Evolutionary conservation across 1,140 invertebrate genomes (phyloP), one percentile per base, ranked within the genome.

Genomic region (Parasteatoda tepidariorum): DNA sequence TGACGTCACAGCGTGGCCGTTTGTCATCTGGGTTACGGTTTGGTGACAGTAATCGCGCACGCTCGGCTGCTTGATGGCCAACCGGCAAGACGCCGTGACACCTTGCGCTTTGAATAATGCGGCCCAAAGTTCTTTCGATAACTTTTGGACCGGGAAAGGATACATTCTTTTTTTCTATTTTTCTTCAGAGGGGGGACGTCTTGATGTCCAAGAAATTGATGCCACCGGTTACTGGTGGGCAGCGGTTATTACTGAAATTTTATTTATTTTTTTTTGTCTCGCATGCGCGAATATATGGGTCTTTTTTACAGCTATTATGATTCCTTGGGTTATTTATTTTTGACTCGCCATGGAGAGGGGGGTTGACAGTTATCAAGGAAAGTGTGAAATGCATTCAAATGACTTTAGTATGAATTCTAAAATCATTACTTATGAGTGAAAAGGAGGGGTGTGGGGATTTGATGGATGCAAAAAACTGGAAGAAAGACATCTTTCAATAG

Each of bases 181-280:
- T 30, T 54, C 31, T 31, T 64, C 33, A 26, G 22, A 31, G n/a
- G 26, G 48, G 68, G 73, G 59, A 54, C 57, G 48, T 59, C 76
- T 68, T 79, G 76, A 79, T 79, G 76, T 79, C 76, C 76, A 68
- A 79, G 76, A 68, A 79, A 79, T 79, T 79, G 76, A 79, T 79
- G 76, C 76, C 64, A 41, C 28, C 41, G 33, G 64, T 22, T 59
- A 22, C 11, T 59, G 68, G 41, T 57, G 55, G 74, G 74, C 61
- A 31, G 24, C 59, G 64, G 76, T 66, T 79, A 79, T 79, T 79
- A 79, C 61, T 78, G 41, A 26, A 28, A 48, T 54, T 66, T 66
- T 48, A 41, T 41, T 68, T 71, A 31, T 31, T 31, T 30, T 31
- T 59, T 73, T 33, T 11, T 73, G 24, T 73, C 57, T 73, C 9